Percentiles rank a stretch among this genome's conserved stretches.
Evolutionary conservation across 2,113 vertebrate species (phyloP).

Genomic region (Merops nubicus): DNA sequence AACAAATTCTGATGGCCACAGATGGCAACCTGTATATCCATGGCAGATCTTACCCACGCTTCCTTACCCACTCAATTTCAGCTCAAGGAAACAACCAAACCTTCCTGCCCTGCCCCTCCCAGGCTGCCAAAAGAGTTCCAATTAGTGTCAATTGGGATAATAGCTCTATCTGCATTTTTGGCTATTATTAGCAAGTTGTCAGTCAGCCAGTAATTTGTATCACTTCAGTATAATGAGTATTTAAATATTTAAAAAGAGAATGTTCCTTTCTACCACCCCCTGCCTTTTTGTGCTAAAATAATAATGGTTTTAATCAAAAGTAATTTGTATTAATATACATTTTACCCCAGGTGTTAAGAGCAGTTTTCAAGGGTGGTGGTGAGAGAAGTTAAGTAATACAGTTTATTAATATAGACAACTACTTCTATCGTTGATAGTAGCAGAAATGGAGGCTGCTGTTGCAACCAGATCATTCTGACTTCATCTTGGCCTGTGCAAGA

Average conservation of each 20-base stretch:
- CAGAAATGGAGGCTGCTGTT: not conserved
- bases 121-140: conserved; percentile 53
- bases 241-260: conserved; percentile 64
- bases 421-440: not conserved
- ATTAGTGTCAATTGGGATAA: conserved; percentile 63
- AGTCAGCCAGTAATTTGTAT: conserved; percentile 67
- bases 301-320: conserved; percentile 64
- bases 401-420: conserved; percentile 18
- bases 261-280: conserved; percentile 36
- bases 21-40: not conserved
- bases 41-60: not conserved
- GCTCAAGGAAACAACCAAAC: conserved; percentile 46
- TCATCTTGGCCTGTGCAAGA: not conserved
- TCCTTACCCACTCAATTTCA: not conserved
- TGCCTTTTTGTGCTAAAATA: conserved; percentile 63
- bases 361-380: not conserved
- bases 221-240: conserved; percentile 43
- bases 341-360: conserved; percentile 57
- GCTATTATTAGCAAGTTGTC: conserved; percentile 65
- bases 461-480: not conserved
- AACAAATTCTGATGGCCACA: not conserved
- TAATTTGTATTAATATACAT: conserved; percentile 63
- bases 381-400: not conserved
- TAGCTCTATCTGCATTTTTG: conserved; percentile 57
- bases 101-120: conserved; percentile 55